Evolutionary conservation across 2,797 vertebrate species (phyloP).

Genomic region (Gallinago stenura): DNA sequence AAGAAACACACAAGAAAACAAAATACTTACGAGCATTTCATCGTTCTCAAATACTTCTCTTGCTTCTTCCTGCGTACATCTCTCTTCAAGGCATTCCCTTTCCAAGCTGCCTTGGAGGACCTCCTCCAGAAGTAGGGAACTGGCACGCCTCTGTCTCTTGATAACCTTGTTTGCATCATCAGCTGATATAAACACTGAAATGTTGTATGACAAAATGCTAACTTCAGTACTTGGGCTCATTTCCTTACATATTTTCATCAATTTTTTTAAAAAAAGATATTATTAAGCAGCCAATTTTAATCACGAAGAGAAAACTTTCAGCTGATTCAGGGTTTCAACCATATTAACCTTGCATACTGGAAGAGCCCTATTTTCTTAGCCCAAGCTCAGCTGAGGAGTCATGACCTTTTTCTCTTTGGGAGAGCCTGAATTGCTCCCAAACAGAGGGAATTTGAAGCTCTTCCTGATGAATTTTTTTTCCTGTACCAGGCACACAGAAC

Average conservation of each 20-base stretch:
- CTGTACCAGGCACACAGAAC: not conserved
- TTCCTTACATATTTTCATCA: not conserved
- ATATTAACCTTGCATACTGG: not conserved
- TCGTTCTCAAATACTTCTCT: conserved; percentile 87
- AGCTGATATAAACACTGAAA: conserved; percentile 81
- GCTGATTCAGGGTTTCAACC: not conserved
- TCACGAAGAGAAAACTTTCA: not conserved
- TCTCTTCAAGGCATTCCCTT: conserved; percentile 89
- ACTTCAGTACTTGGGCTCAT: not conserved
- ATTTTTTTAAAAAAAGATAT: not conserved
- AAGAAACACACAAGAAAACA: not conserved
- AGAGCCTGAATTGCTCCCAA: not conserved
- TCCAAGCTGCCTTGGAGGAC: conserved; percentile 88
- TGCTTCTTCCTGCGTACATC: conserved; percentile 87
- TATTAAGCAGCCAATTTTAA: not conserved
- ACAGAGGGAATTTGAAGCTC: not conserved
- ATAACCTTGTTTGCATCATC: conserved; percentile 75
- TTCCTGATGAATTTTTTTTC: not conserved
- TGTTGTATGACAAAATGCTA: not conserved
- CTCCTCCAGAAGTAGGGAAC: conserved; percentile 85
- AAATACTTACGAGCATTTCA: conserved; percentile 77
- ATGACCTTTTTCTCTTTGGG: not conserved
- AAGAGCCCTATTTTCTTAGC: not conserved
- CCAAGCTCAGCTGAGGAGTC: not conserved
- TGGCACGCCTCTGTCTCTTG: conserved; percentile 82